Evolutionary conservation across 2,113 vertebrate genomes (phyloP), one percentile per base, ranked within the genome.

Genomic region (Pyxicephalus adspersus): DNA sequence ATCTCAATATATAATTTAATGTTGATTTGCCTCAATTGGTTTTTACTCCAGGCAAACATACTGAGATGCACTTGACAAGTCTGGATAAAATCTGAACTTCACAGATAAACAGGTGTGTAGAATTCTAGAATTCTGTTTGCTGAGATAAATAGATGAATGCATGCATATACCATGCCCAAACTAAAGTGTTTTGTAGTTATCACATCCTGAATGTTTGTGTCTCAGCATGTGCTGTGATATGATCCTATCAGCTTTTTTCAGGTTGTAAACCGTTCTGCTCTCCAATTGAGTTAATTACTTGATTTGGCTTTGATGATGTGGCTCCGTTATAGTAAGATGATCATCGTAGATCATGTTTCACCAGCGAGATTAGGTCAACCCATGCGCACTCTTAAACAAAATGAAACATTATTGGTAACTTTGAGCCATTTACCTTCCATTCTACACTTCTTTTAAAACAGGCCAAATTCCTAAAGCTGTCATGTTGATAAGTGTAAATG

Each of bases 251-350:
- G 5, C 55, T 76, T 11, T 29, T 84, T 85, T 31, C 68, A 50
- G 3, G 75, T 52, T 51, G 63, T 67, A 52, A n/a, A 77, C 65
- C 83, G 79, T 84, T 22, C 50, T 71, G 83, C 80, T 15, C 34
- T 86, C 85, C 66, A 70, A 28, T 84, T 73, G 63, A 34, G 74
- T 83, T 85, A 84, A 84, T 83, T 68, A 77, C 64, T 54, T 83
- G 26, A 64, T 67, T 77, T 73, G 80, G 28, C 80, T 71, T 55
- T 83, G 52, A 45, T 64, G 72, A 55, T 28, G 64, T 13, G 66
- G 22, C 16, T 25, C 55, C 70, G 13, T n/a, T 85, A 3, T 29
- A 80, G 67, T 64, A 76, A 77, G 29, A 26, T 74, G 45, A 84
- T 86, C 77, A 5, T 28, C 71, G 18, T 50, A 81, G 80, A 81